These are phyloP conservation scores for Antigone vipio DNA, from an alignment of 2,113 vertebrate species.

Conservation along the genomic window DNA sequence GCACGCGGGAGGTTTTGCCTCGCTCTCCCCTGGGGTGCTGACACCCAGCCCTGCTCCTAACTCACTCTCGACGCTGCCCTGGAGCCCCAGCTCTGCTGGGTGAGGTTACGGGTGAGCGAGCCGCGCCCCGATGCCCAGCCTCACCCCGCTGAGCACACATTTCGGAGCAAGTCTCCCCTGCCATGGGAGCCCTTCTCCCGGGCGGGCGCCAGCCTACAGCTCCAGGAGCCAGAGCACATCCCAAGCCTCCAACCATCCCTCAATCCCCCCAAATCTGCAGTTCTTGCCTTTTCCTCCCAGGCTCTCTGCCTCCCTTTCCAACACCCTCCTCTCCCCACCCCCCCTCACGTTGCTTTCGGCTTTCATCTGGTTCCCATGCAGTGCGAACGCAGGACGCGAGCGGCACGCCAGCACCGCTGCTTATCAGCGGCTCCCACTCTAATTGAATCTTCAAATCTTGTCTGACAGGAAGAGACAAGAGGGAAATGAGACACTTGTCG, in stretches of 20 bases:
- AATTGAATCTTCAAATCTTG: conserved; percentile 53
- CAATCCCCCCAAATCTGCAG: background rate
- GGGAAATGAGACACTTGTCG: background rate
- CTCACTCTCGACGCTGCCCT: background rate
- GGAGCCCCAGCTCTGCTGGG: fast-evolving
- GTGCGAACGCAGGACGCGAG: background rate
- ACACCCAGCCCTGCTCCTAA: background rate
- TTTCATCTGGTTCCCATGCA: background rate
- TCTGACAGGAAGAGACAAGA: conserved; percentile 33
- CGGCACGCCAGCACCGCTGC: background rate
- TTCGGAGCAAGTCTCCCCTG: background rate
- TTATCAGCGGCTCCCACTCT: conserved; percentile 11
- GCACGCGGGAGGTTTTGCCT: fast-evolving
- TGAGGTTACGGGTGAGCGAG: background rate
- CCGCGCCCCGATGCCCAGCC: background rate
- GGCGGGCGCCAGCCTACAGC: too few species aligned
- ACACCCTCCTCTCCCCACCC: background rate
- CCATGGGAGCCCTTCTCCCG: fast-evolving
- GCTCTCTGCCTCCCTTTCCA: background rate
- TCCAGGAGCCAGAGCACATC: background rate
- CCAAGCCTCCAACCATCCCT: background rate
- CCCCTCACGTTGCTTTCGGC: background rate
- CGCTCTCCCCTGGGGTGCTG: fast-evolving
- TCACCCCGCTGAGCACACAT: fast-evolving
- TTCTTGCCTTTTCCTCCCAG: background rate